Percentiles rank a stretch among this genome's conserved stretches.
phyloP scores from a whole-genome alignment of 2,888 invertebrate species.

The Protodeltote pygarga region DNA sequence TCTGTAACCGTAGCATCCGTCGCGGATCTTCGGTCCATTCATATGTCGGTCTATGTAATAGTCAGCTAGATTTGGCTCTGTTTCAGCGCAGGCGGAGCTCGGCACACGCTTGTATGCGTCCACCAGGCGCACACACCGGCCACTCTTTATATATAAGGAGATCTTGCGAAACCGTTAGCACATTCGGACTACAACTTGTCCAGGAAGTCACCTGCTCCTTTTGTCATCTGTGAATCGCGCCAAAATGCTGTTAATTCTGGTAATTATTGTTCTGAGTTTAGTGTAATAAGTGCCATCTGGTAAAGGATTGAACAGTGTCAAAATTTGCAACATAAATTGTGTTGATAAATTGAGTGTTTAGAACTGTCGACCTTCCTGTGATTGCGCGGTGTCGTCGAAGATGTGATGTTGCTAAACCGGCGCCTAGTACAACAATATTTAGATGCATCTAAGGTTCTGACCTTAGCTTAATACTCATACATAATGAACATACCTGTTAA shows the following conservation, averaged over 20 bases:
- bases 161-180: slow-evolving; percentile 83
- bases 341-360: slow-evolving; percentile 45
- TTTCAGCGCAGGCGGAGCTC: slow-evolving; percentile 71
- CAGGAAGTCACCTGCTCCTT: slow-evolving; percentile 81
- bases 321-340: slow-evolving; percentile 38
- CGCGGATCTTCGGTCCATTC: slow-evolving; percentile 69
- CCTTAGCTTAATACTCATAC: slow-evolving; percentile 44
- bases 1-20: slow-evolving; percentile 63
- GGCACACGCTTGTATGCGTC: slow-evolving; percentile 63
- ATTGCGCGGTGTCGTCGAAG: slow-evolving; percentile 56
- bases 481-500: slow-evolving; percentile 17
- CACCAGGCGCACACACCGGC: slow-evolving; percentile 62
- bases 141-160: slow-evolving; percentile 79
- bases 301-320: slow-evolving; percentile 26
- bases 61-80: slow-evolving; percentile 76
- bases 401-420: slow-evolving; percentile 58
- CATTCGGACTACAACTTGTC: slow-evolving; percentile 79
- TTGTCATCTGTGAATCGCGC: slow-evolving; percentile 59
- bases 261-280: slow-evolving; percentile 56
- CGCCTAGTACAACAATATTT: slow-evolving; percentile 49
- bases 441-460: slow-evolving; percentile 49
- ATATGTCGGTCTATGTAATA: slow-evolving; percentile 73
- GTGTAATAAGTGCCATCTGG: slow-evolving; percentile 30
- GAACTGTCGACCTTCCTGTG: slow-evolving; percentile 55
- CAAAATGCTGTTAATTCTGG: slow-evolving; percentile 74